These are phyloP conservation scores for Dynastes maya DNA, from an alignment of 2,888 invertebrate genomes.

Conservation along the genomic window DNA sequence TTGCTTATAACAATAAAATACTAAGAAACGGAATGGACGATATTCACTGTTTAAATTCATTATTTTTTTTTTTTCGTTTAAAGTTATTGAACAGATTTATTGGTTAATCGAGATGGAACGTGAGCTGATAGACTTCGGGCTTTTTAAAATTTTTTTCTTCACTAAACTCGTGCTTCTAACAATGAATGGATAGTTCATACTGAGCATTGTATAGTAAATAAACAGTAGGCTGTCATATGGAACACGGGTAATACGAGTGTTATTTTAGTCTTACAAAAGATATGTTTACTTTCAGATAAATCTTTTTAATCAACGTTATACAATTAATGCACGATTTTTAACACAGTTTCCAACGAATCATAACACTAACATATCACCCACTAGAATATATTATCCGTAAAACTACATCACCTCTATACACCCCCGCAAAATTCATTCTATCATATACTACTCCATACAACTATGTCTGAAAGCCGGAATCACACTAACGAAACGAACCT, in stretches of 20 bases:
- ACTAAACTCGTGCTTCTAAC: conserved; percentile 60
- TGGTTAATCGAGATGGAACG: conserved; percentile 3
- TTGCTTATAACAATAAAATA: conserved; percentile 38
- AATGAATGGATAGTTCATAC: conserved; percentile 64
- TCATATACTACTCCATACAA: conserved; percentile 43
- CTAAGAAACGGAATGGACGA: conserved; percentile 34
- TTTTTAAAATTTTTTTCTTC: conserved; percentile 24
- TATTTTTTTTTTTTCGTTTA: conserved; percentile 20
- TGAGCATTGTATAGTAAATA: conserved; percentile 66
- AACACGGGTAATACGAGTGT: conserved; percentile 54
- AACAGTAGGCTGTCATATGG: conserved; percentile 66
- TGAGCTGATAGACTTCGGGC: conserved; percentile 1
- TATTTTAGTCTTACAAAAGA: conserved; percentile 47
- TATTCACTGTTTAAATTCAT: conserved; percentile 46
- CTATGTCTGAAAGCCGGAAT: conserved; percentile 48
- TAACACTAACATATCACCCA: conserved; percentile 58
- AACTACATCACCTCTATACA: conserved; percentile 57
- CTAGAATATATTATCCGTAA: conserved; percentile 48
- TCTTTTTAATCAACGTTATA: conserved; percentile 22
- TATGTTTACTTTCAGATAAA: conserved; percentile 28
- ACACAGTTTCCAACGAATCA: conserved; percentile 59
- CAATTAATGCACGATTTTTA: conserved; percentile 11
- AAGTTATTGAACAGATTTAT: conserved; percentile 14
- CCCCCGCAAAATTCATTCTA: conserved; percentile 54
- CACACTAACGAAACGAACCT: conserved; percentile 41